Percentiles rank a stretch among this genome's conserved stretches.
These are phyloP conservation scores for Brenthis ino DNA, from an alignment of 2,888 invertebrate genomes.

Conservation along the genomic window DNA sequence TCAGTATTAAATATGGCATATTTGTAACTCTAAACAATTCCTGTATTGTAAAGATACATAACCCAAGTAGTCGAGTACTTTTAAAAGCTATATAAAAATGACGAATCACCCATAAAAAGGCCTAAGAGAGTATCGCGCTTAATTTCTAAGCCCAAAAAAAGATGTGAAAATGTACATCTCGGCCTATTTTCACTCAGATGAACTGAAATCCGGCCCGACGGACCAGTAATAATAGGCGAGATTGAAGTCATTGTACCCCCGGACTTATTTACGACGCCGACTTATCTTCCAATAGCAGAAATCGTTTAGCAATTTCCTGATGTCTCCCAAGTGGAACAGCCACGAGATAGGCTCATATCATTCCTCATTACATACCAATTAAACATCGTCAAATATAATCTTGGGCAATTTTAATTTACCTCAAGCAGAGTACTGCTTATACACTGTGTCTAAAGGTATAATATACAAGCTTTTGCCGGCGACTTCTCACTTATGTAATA, in stretches of 20 bases:
- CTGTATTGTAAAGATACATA: too few relatives aligned
- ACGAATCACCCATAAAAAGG: conserved; percentile 12
- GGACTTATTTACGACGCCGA: conserved; percentile 53
- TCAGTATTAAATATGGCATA: too few relatives aligned
- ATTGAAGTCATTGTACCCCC: conserved; percentile 54
- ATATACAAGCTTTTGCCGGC: too few relatives aligned
- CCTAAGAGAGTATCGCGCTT: conserved; percentile 8
- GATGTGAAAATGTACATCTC: conserved; percentile 17
- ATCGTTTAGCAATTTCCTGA: conserved; percentile 25
- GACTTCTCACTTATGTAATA: too few relatives aligned
- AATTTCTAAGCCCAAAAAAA: conserved; percentile 20
- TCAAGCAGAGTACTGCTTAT: background rate
- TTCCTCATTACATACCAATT: background rate
- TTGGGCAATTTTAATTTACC: background rate
- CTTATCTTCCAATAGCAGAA: conserved; percentile 31
- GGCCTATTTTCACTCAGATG: conserved; percentile 39
- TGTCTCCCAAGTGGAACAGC: conserved; percentile 10
- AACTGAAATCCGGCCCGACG: conserved; percentile 44
- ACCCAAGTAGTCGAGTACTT: too few relatives aligned
- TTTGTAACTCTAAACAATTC: too few relatives aligned
- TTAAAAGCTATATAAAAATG: background rate
- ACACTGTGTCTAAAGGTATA: too few relatives aligned
- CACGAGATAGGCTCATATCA: background rate
- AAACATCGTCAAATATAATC: background rate
- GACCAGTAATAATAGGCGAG: conserved; percentile 47